Conservation (phyloP, 2,888 invertebrate species). For the Mesorhabditis spiculigera region DNA sequence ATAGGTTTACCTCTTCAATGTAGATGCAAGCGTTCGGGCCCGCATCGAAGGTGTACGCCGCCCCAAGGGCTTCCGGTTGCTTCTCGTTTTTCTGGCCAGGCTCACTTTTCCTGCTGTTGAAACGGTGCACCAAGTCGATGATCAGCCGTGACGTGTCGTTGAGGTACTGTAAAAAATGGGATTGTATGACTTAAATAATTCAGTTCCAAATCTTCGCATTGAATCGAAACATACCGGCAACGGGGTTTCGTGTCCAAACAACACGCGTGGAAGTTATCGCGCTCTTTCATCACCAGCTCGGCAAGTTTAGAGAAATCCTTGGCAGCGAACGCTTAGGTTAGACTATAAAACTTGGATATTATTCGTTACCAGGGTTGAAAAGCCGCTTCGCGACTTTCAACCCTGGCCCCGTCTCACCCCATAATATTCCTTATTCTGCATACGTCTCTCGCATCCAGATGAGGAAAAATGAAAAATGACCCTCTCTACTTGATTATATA, state of each 20-base stretch:
- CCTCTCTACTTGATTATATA: too few species aligned
- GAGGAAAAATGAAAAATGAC: too few species aligned
- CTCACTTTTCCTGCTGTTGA: too few species aligned
- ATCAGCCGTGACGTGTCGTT: conserved; percentile 81
- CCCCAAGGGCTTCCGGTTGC: conserved; percentile 61
- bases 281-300: conserved; percentile 88
- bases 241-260: conserved; percentile 91
- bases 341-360: too few species aligned
- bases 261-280: conserved; percentile 92
- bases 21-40: conserved; percentile 43
- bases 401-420: too few species aligned
- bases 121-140: conserved; percentile 76
- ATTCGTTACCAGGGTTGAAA: too few species aligned
- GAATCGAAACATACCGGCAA: conserved; percentile 62
- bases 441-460: too few species aligned
- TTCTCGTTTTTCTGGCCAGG: too few species aligned
- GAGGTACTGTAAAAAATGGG: conserved; percentile 70
- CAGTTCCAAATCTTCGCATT: too few species aligned
- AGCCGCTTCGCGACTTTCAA: too few species aligned
- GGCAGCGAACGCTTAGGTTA: conserved; percentile 60
- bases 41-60: conserved; percentile 97
- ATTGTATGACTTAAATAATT: neutral
- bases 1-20: conserved; percentile 22
- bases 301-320: conserved; percentile 81
- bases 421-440: too few species aligned